Evolutionary conservation across 2,888 invertebrate genomes (phyloP).

Genomic region (Nephrotoma guestfalica): DNA sequence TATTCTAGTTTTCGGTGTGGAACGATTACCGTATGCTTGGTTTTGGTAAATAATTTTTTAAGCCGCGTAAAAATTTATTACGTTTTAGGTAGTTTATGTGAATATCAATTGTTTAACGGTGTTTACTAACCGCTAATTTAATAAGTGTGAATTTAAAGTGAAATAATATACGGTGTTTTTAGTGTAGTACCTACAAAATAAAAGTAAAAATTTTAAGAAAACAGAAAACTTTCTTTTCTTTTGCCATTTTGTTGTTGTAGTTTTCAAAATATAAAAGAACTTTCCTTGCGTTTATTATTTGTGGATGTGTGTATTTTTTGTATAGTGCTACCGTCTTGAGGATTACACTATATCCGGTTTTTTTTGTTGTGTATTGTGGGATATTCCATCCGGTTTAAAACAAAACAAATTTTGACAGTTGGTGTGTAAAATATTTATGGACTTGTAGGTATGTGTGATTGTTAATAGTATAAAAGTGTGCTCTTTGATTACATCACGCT

Average conservation of each 20-base stretch:
- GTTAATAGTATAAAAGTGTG: neutral
- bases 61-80: neutral
- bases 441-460: neutral
- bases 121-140: neutral
- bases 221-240: neutral
- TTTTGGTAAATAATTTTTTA: neutral
- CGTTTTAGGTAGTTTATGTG: neutral
- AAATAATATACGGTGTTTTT: neutral
- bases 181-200: neutral
- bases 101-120: neutral
- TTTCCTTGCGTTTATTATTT: neutral
- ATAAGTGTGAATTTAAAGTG: neutral
- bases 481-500: neutral
- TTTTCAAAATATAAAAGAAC: neutral
- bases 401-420: neutral
- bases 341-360: neutral
- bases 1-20: neutral
- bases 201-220: neutral
- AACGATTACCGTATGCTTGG: neutral
- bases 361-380: neutral
- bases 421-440: neutral
- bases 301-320: neutral
- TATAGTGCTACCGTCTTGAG: neutral
- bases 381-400: neutral
- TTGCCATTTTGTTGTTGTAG: neutral